phyloP scores from a whole-genome alignment of 2,888 invertebrate species.

The Oscheius sp. region DNA sequence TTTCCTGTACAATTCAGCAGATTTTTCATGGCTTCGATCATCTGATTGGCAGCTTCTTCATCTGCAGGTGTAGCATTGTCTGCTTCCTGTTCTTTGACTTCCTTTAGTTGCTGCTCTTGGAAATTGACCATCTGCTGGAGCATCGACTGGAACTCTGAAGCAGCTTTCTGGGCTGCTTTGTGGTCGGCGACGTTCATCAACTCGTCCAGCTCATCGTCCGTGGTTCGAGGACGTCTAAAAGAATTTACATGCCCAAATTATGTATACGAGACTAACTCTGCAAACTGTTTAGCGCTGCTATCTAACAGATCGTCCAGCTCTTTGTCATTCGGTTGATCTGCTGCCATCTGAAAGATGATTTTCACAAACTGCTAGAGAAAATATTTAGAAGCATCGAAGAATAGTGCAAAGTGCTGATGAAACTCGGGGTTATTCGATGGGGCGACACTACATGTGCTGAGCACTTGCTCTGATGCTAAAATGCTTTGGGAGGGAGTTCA shows the following conservation, averaged over 20 bases:
- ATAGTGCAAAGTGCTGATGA: background rate
- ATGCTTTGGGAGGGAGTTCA: no score
- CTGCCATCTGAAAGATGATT: constrained; percentile 17
- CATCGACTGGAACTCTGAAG: constrained; percentile 59
- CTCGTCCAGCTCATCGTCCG: constrained; percentile 61
- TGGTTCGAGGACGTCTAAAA: constrained; percentile 37
- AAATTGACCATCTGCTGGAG: constrained; percentile 59
- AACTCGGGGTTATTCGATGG: background rate
- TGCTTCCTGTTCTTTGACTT: constrained; percentile 28
- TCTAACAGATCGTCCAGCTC: constrained; percentile 50
- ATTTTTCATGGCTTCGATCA: constrained; percentile 60
- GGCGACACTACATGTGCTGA: no score
- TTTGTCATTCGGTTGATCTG: constrained; percentile 34
- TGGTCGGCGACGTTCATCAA: constrained; percentile 58
- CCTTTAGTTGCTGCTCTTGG: constrained; percentile 46
- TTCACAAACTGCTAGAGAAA: background rate
- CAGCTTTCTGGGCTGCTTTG: constrained; percentile 59
- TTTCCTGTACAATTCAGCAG: constrained; percentile 40
- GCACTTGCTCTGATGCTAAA: no score
- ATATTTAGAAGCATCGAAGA: background rate
- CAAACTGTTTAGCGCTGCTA: constrained; percentile 41
- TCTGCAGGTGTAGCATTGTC: constrained; percentile 28
- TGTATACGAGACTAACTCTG: constrained; percentile 40
- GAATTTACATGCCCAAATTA: background rate
- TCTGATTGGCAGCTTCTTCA: constrained; percentile 53